Conservation (phyloP, 2,797 vertebrate species). For the Tenualosa thibaudeaui region DNA sequence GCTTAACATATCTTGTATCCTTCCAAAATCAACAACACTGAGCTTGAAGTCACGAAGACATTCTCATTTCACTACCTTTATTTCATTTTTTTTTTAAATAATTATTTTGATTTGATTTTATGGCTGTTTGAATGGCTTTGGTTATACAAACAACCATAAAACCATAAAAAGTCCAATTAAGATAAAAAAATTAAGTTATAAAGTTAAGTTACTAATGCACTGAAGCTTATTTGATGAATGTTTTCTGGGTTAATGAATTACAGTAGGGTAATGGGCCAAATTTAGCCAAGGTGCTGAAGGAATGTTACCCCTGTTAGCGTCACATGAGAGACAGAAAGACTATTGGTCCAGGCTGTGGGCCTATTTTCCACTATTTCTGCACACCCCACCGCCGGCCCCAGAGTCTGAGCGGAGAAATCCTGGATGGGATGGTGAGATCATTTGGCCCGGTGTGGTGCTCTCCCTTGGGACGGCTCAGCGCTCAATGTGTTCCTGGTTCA, state of each 20-base stretch:
- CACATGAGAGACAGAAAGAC: background rate
- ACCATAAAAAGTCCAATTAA: background rate
- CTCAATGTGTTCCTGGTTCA: slow-evolving; percentile 55
- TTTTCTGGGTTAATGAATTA: background rate
- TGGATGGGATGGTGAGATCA: background rate
- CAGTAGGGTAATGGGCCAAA: background rate
- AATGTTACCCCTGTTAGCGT: background rate
- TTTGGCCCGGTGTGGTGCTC: slow-evolving; percentile 5
- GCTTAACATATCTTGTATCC: too few relatives aligned
- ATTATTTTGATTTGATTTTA: background rate
- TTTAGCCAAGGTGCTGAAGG: background rate
- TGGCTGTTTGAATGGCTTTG: background rate
- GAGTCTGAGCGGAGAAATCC: too few relatives aligned
- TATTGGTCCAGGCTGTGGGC: background rate
- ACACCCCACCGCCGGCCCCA: background rate
- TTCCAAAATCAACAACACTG: too few relatives aligned
- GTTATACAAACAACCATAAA: background rate
- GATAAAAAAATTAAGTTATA: background rate
- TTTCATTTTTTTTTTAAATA: background rate
- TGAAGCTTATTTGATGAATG: background rate
- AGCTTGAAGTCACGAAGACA: too few relatives aligned
- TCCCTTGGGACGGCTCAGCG: slow-evolving; percentile 32
- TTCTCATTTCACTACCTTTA: background rate
- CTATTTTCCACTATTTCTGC: background rate
- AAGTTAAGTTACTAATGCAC: background rate